Evolutionary conservation across 2,888 invertebrate genomes (phyloP).

Genomic region (Cheilosia variabilis): DNA sequence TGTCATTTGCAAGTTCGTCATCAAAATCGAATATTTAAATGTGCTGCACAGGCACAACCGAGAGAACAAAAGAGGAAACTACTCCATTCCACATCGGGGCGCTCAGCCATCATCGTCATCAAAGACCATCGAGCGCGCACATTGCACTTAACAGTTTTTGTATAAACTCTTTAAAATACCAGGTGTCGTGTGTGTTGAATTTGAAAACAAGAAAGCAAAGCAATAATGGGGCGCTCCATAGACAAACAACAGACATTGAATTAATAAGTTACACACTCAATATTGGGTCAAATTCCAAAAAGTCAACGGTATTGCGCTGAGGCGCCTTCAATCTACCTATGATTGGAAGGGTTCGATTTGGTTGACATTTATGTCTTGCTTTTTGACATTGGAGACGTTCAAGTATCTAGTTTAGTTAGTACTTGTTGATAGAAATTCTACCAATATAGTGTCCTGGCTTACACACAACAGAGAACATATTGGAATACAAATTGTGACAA

Average conservation of each 20-base stretch:
- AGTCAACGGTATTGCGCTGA: conserved; percentile 20
- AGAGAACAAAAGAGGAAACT: conserved; percentile 44
- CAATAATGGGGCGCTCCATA: neutral
- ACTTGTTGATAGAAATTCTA: too few relatives aligned
- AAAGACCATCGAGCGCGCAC: conserved; percentile 41
- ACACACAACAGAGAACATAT: too few relatives aligned
- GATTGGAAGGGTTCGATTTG: conserved; percentile 26
- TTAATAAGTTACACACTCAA: conserved; percentile 1
- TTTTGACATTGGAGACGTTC: too few relatives aligned
- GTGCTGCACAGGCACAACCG: neutral
- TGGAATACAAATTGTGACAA: conserved; percentile 28
- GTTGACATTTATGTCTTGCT: conserved; percentile 35
- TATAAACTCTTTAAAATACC: conserved; percentile 56
- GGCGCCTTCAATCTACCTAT: conserved; percentile 8
- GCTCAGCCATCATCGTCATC: conserved; percentile 44
- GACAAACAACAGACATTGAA: conserved; percentile 32
- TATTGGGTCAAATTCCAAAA: conserved; percentile 30
- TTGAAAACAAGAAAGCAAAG: neutral
- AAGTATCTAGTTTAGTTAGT: too few relatives aligned
- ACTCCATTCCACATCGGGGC: conserved; percentile 56
- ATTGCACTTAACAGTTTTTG: conserved; percentile 57
- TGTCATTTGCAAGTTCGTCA: conserved; percentile 43
- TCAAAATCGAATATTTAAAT: conserved; percentile 53
- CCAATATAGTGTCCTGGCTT: too few relatives aligned
- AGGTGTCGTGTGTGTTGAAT: conserved; percentile 19